A percentile compares a stretch with the other conserved stretches of the same genome.
Evolutionary conservation across 2,113 vertebrate species (phyloP).

Genomic region (Notarius lentiginosus): DNA sequence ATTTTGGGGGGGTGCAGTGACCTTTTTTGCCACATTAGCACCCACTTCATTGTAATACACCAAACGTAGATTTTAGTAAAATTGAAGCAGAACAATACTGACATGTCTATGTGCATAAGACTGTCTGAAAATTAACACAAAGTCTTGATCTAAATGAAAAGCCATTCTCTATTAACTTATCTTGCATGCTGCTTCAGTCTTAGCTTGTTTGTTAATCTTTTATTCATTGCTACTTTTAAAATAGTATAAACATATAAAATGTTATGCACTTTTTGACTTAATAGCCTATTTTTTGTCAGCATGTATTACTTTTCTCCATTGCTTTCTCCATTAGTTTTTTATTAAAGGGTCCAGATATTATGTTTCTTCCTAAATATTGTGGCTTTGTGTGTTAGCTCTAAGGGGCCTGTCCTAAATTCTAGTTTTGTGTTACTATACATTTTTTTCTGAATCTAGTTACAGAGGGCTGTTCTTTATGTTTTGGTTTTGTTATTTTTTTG

Average conservation of each 20-base stretch:
- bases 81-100: not conserved
- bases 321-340: not conserved
- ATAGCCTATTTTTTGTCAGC: not conserved
- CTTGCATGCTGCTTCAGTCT: not conserved
- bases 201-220: not conserved
- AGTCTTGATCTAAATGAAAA: not conserved
- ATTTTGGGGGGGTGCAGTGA: not conserved
- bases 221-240: not conserved
- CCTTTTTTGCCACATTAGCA: not conserved
- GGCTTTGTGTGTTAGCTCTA: not conserved
- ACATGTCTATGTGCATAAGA: not conserved
- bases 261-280: no score
- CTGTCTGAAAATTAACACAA: slow-evolving; percentile 1
- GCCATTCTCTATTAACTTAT: not conserved
- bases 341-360: not conserved
- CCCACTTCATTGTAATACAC: not conserved
- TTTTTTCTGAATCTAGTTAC: not conserved
- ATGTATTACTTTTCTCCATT: not conserved
- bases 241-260: not conserved
- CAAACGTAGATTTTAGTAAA: not conserved
- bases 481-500: not conserved
- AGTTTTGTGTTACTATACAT: not conserved
- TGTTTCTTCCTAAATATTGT: not conserved
- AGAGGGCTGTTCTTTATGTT: not conserved
- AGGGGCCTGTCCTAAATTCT: not conserved